A percentile compares a stretch with the other conserved stretches of the same genome.
phyloP scores from a whole-genome alignment of 2,113 vertebrate species.

The Equus quagga region DNA sequence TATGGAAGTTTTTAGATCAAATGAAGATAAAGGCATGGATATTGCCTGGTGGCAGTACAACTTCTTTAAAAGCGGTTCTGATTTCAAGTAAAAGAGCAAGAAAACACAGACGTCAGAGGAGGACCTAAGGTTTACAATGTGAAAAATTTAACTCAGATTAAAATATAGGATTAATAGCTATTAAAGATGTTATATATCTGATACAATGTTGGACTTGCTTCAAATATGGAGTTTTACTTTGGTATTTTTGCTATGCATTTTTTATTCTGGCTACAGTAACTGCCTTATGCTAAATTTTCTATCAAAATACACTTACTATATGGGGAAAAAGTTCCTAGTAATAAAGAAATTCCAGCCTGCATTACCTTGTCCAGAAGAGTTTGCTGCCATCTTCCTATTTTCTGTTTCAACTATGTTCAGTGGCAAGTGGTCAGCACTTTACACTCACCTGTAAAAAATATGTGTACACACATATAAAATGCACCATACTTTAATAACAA shows the following conservation, averaged over 20 bases:
- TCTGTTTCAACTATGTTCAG: constrained; percentile 65
- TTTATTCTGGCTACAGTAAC: constrained; percentile 31
- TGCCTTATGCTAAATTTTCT: constrained; percentile 22
- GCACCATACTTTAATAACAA: constrained; percentile 34
- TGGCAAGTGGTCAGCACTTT: constrained; percentile 59
- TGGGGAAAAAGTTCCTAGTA: neutral
- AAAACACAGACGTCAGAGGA: neutral
- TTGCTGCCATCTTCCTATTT: constrained; percentile 87
- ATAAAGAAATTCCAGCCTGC: constrained; percentile 53
- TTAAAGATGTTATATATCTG: constrained; percentile 14
- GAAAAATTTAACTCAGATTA: constrained; percentile 37
- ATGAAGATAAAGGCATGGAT: constrained; percentile 24
- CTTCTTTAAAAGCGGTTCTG: constrained; percentile 35
- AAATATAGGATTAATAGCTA: constrained; percentile 7
- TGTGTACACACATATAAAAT: constrained; percentile 24
- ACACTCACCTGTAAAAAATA: constrained; percentile 79
- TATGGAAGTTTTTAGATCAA: neutral
- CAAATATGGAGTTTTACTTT: constrained; percentile 40
- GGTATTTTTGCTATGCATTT: constrained; percentile 11
- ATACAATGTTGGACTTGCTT: neutral
- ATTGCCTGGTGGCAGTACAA: neutral
- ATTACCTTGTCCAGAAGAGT: constrained; percentile 89
- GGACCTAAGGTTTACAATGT: neutral
- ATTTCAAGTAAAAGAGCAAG: constrained; percentile 36
- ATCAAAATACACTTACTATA: constrained; percentile 32